Evolutionary conservation across 2,888 invertebrate genomes (phyloP).

Genomic region (Pyrgus malvae): DNA sequence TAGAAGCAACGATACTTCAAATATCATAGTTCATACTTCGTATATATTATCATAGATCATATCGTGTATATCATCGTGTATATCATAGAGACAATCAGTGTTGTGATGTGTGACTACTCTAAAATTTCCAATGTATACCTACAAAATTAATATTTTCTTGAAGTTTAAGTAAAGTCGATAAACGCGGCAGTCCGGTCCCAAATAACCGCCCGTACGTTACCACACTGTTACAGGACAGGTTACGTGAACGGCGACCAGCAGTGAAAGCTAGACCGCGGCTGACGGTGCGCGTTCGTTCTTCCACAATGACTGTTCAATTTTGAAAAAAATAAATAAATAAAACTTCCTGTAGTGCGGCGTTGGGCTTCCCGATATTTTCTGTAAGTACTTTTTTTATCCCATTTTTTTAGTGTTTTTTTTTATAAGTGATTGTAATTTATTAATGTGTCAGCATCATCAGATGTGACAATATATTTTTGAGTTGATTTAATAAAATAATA

Average conservation of each 20-base stretch:
- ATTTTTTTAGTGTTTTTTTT: neutral
- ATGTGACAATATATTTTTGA: too few relatives aligned
- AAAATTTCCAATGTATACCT: too few relatives aligned
- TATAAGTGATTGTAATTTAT: neutral
- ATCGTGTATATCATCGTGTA: too few relatives aligned
- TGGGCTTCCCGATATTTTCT: constrained; percentile 42
- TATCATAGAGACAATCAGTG: too few relatives aligned
- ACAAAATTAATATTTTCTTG: too few relatives aligned
- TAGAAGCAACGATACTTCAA: too few relatives aligned
- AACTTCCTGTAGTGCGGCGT: constrained; percentile 36
- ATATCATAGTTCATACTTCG: too few relatives aligned
- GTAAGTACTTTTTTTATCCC: constrained; percentile 38
- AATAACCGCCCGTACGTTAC: constrained; percentile 42
- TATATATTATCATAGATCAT: too few relatives aligned
- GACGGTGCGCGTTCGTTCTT: constrained; percentile 38
- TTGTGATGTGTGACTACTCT: too few relatives aligned
- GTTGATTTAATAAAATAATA: too few relatives aligned
- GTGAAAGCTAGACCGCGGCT: constrained; percentile 59
- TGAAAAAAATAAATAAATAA: constrained; percentile 42
- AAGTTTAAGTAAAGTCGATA: too few relatives aligned
- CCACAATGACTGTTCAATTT: constrained; percentile 3
- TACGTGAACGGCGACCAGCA: constrained; percentile 47
- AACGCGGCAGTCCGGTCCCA: neutral
- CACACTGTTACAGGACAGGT: constrained; percentile 43
- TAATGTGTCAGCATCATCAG: too few relatives aligned